Percentiles rank a stretch among this genome's conserved stretches.
Conservation (phyloP, 37 sponge, comb jelly and placozoan species). For the Haliclona indistincta region DNA sequence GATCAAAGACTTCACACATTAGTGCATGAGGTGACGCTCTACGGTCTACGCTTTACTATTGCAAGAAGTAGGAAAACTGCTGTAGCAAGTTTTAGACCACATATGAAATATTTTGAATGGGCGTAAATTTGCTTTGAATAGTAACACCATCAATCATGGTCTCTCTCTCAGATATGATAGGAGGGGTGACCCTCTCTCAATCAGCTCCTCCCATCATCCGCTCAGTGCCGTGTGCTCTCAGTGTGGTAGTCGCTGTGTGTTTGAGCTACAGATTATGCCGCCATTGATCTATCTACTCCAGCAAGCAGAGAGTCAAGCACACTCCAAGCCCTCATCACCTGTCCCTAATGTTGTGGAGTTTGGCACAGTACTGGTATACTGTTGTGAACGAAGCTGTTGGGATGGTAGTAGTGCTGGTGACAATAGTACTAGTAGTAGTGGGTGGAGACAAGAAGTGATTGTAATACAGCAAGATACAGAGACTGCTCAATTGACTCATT, state of each 20-base stretch:
- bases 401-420: conserved; percentile 3
- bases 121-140: no score
- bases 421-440: not conserved
- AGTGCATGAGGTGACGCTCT: no score
- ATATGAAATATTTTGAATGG: no score
- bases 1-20: no score
- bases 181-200: conserved; percentile 36
- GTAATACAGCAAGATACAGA: conserved; percentile 55
- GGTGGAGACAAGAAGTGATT: conserved; percentile 34
- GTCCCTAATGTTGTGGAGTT: conserved; percentile 37
- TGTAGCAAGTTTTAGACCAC: no score
- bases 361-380: conserved; percentile 79
- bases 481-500: not conserved
- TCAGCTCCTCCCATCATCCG: not conserved
- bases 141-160: no score
- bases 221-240: conserved; percentile 16
- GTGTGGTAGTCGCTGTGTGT: conserved; percentile 59
- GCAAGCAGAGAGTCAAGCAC: not conserved
- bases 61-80: no score
- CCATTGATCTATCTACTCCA: conserved; percentile 64
- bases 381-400: conserved; percentile 81
- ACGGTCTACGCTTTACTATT: no score
- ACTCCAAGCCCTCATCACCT: not conserved
- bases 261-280: conserved; percentile 86
- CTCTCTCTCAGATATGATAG: conserved; percentile 26